These are phyloP conservation scores for Polietes domitor DNA, from an alignment of 2,888 invertebrate genomes.

Conservation along the genomic window DNA sequence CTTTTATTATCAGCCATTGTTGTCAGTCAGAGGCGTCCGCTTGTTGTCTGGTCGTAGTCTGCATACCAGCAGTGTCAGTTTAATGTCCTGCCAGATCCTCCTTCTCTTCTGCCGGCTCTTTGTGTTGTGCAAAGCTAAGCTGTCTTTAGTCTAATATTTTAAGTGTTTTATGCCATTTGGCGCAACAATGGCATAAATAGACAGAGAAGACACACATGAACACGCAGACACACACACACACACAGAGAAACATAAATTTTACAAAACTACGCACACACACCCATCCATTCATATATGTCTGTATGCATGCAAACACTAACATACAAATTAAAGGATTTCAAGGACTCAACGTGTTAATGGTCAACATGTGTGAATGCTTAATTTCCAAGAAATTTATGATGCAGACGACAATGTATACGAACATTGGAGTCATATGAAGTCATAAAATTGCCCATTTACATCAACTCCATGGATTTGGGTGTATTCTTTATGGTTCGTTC, in stretches of 20 bases:
- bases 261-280: neutral
- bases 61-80: conserved; percentile 10
- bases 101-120: neutral
- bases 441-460: neutral
- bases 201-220: too few relatives aligned
- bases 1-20: conserved; percentile 6
- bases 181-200: neutral
- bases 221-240: too few relatives aligned
- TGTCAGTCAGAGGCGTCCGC: neutral
- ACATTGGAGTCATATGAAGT: neutral
- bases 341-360: neutral
- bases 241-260: neutral
- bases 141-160: conserved; percentile 20
- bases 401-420: neutral
- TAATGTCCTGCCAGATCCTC: conserved; percentile 24
- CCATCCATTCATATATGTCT: neutral
- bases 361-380: neutral
- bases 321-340: conserved; percentile 16
- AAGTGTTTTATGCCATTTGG: conserved; percentile 17
- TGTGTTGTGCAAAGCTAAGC: neutral
- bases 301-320: neutral
- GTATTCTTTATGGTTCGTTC: neutral
- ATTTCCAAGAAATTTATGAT: neutral
- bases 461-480: too few relatives aligned
- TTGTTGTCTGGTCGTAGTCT: conserved; percentile 18